Evolutionary conservation across 2,888 invertebrate species (phyloP), one percentile per base, ranked within the genome.

Genomic region (Platynereis dumerilii): DNA sequence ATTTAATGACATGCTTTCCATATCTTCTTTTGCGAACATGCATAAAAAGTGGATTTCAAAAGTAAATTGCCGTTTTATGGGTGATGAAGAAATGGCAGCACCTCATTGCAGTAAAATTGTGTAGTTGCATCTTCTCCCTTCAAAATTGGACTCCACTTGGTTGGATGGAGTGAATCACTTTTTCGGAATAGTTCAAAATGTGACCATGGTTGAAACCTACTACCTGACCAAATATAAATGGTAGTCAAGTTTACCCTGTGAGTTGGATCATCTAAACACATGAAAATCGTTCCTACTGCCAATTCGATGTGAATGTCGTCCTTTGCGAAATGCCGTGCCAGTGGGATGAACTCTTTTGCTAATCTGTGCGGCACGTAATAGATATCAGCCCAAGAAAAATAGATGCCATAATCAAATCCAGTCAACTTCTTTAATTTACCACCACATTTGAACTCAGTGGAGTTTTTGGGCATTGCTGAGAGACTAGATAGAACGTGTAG

Each of bases 271-370:
- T 48, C 64, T 24, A 73, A 58, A 34, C 71, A 72, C 12, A 39
- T 27, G 2, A 73, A 48, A 1, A 67, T 61, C 1, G 69, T 69
- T 2, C 71, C 67, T 26, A 73, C 60, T 17, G 71, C 73, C 12
- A 73, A 66, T 59, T 73, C 71, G 24, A 73, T 44, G 42, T 72
- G 72, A 15, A 73, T 67, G 20, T 66, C 24, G 17, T 69, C 20
- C 15, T 60, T 24, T 5, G 66, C 60, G 57, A 72, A 72, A 10
- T 70, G 10, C n/a, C 61, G 39, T 2, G 60, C 54, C 10, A 72
- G 52, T 22, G 62, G 54, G 10, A 57, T n/a, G 60, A 69, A 72
- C 1, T 65, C 29, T n/a, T 26, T 26, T 7, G 70, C 60, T 5
- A 67, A 60, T n/a, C 48, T 58, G 44, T 62, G 17, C 1, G 72